Evolutionary conservation across 2,888 invertebrate genomes (phyloP), one percentile per base, ranked within the genome.

Genomic region (Calameuta idolon): DNA sequence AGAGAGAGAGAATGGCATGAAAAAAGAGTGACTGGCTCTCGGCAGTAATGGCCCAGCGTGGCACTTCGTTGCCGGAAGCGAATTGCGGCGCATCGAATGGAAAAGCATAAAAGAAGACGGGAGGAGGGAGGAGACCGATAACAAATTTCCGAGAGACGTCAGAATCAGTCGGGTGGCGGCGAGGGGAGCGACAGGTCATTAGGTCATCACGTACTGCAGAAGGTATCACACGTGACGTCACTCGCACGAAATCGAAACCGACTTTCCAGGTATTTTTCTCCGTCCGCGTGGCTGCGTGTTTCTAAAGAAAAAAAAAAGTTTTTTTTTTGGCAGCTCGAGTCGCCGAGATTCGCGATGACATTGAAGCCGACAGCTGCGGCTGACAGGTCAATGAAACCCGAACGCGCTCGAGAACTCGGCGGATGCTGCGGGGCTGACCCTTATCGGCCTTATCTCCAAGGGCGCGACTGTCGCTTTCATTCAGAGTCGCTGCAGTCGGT

Each of bases 381-480:
- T 71, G 71, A 71, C 71, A 11, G 31, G 31, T 71, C 71, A 71
- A 71, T 30, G 71, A 71, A 71, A 71, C 31, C 31, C 71, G 3
- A 33, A 71, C 71, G 71, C 71, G 15, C 71, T 71, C 12, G 40
- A 23, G 40, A 23, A 23, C 23, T 55, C 23, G 9, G 40, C 4
- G 23, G 40, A 55, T 55, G 23, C 40, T 55, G 40, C 40, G 23
- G 15, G 23, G 40, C 5, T 55, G 23, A 23, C 40, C 35, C 11
- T 35, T 35, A 35, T 35, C 35, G 15, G 11, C 15, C 71, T 71
- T 31, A 71, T 31, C 33, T 11, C 71, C 71, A 71, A 30, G 31
- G 69, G 69, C 15, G 30, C 12, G 30, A 69, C 4, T 30, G 33
- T 11, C 71, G 11, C 31, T 11, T 33, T 15, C 11, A 31, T 71